Conservation (phyloP, 2,113 vertebrate genomes). For the Odontophorus gujanensis region DNA sequence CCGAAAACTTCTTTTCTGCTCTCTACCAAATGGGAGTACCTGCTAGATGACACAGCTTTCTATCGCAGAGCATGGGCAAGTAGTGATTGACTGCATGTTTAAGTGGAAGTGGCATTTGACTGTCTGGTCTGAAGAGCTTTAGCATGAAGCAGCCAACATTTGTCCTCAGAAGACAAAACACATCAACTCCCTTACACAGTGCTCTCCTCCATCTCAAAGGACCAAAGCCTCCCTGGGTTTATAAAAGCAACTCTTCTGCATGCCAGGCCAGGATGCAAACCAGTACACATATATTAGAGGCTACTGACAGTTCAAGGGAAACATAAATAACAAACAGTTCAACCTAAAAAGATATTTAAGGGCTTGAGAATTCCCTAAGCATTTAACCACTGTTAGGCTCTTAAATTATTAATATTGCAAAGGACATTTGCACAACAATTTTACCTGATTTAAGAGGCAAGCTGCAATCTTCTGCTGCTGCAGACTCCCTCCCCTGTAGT, state of each 20-base stretch:
- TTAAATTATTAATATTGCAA: constrained; percentile 31
- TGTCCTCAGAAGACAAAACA: constrained; percentile 1
- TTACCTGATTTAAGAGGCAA: constrained; percentile 25
- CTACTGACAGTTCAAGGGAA: neutral
- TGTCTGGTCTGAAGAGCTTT: neutral
- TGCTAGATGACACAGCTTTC: neutral
- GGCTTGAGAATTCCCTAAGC: neutral
- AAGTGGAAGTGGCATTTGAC: neutral
- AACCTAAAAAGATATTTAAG: neutral
- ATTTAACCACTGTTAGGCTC: neutral
- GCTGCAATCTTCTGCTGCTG: neutral
- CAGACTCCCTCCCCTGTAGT: neutral
- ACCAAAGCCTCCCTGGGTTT: neutral
- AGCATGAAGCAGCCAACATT: neutral
- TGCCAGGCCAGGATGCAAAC: neutral
- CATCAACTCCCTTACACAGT: neutral
- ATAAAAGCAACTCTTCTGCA: neutral
- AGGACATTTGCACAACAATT: constrained; percentile 2
- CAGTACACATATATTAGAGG: neutral
- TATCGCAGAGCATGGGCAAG: neutral
- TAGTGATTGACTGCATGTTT: neutral
- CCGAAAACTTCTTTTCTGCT: neutral
- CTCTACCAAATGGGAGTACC: neutral
- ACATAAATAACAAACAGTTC: neutral
- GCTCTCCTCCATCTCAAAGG: neutral